Evolutionary conservation across 2,888 invertebrate genomes (phyloP).

Genomic region (Chrysolina americana): DNA sequence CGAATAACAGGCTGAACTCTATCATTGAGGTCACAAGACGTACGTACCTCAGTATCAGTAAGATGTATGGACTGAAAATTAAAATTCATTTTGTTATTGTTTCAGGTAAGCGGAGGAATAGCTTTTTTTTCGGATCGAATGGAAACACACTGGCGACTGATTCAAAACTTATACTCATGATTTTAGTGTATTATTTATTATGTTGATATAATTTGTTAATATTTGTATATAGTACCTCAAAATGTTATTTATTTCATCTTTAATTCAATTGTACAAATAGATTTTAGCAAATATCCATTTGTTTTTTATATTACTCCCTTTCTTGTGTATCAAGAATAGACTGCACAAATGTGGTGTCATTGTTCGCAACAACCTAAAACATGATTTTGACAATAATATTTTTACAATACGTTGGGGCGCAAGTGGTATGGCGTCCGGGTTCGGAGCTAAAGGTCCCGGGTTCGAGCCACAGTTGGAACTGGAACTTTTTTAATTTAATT

Average conservation of each 20-base stretch:
- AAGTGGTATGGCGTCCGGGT: no score
- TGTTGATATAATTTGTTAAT: slow-evolving; percentile 23
- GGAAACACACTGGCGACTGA: slow-evolving; percentile 33
- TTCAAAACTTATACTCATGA: slow-evolving; percentile 25
- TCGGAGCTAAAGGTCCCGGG: no score
- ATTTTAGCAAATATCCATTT: not conserved
- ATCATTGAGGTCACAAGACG: no score
- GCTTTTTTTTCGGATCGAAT: slow-evolving; percentile 47
- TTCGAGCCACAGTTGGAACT: no score
- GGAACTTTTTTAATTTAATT: no score
- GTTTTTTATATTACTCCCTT: not conserved
- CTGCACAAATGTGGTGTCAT: not conserved
- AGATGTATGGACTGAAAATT: not conserved
- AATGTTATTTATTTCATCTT: slow-evolving; percentile 2
- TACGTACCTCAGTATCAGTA: no score
- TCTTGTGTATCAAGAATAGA: not conserved
- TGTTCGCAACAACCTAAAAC: no score
- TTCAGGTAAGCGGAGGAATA: slow-evolving; percentile 46
- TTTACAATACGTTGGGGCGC: no score
- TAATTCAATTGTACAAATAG: slow-evolving; percentile 7
- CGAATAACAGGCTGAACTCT: no score
- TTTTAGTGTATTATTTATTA: slow-evolving; percentile 35
- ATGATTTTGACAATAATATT: no score
- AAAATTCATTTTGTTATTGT: slow-evolving; percentile 20
- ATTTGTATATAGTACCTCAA: slow-evolving; percentile 15